These are phyloP conservation scores for Anthopleura xanthogrammica DNA, from an alignment of 92 coral and sea anemone genomes.

Conservation along the genomic window DNA sequence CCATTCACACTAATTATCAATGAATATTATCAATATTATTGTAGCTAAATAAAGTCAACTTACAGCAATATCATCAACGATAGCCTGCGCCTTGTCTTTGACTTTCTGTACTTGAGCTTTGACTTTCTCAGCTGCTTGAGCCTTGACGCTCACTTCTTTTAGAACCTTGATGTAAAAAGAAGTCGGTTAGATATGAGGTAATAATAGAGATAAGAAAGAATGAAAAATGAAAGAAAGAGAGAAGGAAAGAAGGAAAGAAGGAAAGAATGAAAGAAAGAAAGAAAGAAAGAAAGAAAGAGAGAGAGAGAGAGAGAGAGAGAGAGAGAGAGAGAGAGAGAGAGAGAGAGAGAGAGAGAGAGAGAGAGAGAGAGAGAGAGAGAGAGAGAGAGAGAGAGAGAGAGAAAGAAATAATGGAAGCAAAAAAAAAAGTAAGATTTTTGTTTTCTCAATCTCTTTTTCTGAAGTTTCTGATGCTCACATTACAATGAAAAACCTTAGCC, in stretches of 20 bases:
- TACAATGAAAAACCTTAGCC: too few relatives aligned
- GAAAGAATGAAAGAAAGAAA: background rate
- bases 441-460: too few relatives aligned
- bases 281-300: background rate
- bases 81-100: constrained; percentile 96
- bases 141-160: constrained; percentile 95
- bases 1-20: too few relatives aligned
- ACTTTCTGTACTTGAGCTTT: constrained; percentile 98
- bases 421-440: too few relatives aligned
- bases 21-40: background rate
- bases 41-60: constrained; percentile 12
- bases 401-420: background rate
- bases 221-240: background rate
- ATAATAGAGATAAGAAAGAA: background rate
- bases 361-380: background rate
- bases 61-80: constrained; percentile 97
- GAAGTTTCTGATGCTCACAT: too few relatives aligned
- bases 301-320: background rate
- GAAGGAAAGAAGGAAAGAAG: background rate
- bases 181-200: background rate
- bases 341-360: background rate
- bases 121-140: constrained; percentile 98
- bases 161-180: constrained; percentile 54
- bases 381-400: background rate
- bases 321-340: background rate